Evolutionary conservation across 2,888 invertebrate species (phyloP).

Genomic region (Phengaris alcon): DNA sequence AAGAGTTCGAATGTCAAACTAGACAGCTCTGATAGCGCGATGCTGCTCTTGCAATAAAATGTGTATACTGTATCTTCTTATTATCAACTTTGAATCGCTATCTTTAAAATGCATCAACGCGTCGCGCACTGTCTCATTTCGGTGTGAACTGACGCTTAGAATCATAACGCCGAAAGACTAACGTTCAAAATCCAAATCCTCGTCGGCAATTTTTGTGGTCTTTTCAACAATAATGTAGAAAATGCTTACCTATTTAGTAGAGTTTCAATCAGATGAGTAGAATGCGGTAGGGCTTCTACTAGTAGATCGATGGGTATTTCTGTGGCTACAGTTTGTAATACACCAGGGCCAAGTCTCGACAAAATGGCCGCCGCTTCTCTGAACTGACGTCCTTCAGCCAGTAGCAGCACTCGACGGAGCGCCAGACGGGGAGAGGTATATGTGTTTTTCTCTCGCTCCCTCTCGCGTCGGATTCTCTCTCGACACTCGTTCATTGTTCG

Average conservation of each 20-base stretch:
- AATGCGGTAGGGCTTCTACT: constrained; percentile 93
- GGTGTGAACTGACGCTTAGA: too few species aligned
- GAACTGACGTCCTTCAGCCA: constrained; percentile 93
- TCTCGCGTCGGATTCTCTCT: constrained; percentile 84
- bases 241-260: constrained; percentile 82
- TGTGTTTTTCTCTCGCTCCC: constrained; percentile 78
- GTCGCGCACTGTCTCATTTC: too few species aligned
- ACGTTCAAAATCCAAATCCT: too few species aligned
- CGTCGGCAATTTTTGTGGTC: too few species aligned
- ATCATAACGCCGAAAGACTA: too few species aligned
- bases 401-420: constrained; percentile 84
- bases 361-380: constrained; percentile 93
- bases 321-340: constrained; percentile 85
- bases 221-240: too few species aligned
- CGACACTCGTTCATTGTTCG: constrained; percentile 83
- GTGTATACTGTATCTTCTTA: too few species aligned
- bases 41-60: too few species aligned
- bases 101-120: too few species aligned
- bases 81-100: too few species aligned
- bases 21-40: too few species aligned
- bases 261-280: constrained; percentile 91
- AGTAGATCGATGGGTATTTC: constrained; percentile 92
- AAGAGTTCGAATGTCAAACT: too few species aligned
- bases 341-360: constrained; percentile 87
- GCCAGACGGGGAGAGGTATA: constrained; percentile 84